These are phyloP conservation scores for Dorcus hopei DNA, from an alignment of 2,888 invertebrate genomes.

Conservation along the genomic window DNA sequence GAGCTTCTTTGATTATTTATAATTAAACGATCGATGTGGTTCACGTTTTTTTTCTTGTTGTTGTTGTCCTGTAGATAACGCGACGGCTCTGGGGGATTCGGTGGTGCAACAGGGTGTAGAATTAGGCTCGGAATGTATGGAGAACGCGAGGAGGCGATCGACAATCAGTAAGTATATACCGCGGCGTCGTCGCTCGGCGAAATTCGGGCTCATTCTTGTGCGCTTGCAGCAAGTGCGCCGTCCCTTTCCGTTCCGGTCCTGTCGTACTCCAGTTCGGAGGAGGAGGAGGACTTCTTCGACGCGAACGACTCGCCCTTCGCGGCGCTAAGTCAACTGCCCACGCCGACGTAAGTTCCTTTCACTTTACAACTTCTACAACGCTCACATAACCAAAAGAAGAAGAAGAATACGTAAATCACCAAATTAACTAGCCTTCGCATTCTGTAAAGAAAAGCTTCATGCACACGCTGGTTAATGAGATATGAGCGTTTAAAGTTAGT, in stretches of 20 bases:
- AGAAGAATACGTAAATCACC: no score
- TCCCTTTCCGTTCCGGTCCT: constrained; percentile 79
- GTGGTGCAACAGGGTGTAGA: constrained; percentile 59
- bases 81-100: constrained; percentile 37
- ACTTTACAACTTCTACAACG: neutral
- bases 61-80: constrained; percentile 25
- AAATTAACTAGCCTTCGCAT: no score
- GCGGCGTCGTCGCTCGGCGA: no score
- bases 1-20: no score
- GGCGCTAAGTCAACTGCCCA: constrained; percentile 47
- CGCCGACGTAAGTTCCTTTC: constrained; percentile 38
- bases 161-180: constrained; percentile 34
- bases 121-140: constrained; percentile 62
- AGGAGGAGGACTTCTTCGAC: constrained; percentile 93
- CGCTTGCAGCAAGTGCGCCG: constrained; percentile 51
- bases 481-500: no score
- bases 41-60: neutral
- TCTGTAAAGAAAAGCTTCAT: no score
- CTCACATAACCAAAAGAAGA: no score
- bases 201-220: neutral
- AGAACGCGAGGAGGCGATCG: constrained; percentile 45
- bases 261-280: constrained; percentile 97
- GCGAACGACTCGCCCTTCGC: constrained; percentile 71
- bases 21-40: no score
- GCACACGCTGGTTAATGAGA: no score